These are phyloP conservation scores for Hyposmocoma kahamanoa DNA, from an alignment of 1,140 invertebrate genomes.

Conservation along the genomic window DNA sequence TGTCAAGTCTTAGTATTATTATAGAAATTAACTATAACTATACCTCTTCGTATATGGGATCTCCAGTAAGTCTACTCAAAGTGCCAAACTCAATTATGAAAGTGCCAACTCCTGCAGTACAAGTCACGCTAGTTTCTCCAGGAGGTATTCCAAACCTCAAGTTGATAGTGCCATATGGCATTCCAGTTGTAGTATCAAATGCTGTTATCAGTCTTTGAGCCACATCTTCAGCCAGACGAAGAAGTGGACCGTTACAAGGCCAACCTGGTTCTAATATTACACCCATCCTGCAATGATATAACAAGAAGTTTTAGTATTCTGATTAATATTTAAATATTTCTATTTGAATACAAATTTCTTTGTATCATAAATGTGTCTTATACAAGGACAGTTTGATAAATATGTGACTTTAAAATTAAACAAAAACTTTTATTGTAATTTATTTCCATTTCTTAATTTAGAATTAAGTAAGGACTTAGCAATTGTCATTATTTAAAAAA, in stretches of 20 bases:
- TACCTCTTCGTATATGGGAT: constrained; percentile 95
- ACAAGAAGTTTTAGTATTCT: no score
- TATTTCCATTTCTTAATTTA: no score
- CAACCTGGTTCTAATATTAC: constrained; percentile 92
- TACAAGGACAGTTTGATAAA: no score
- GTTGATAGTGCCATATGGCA: constrained; percentile 99
- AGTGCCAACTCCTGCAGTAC: constrained; percentile 98
- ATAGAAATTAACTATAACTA: no score
- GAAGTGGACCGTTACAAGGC: constrained; percentile 96
- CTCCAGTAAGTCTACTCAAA: constrained; percentile 94
- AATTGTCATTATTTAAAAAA: no score
- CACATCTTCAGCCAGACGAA: constrained; percentile 95
- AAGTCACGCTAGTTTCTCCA: constrained; percentile 97
- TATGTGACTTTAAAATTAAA: no score
- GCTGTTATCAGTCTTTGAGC: constrained; percentile 91
- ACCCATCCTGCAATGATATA: constrained; percentile 81
- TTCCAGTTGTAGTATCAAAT: constrained; percentile 93
- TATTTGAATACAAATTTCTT: no score
- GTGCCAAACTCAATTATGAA: constrained; percentile 98
- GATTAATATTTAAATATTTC: no score
- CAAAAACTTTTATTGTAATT: no score
- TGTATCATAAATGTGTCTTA: no score
- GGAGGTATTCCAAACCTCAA: constrained; percentile 92
- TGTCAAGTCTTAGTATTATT: background rate
- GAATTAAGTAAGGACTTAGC: no score